Base-by-base conservation (phyloP, 2,113 vertebrate species). In the Myodes glareolus region DNA sequence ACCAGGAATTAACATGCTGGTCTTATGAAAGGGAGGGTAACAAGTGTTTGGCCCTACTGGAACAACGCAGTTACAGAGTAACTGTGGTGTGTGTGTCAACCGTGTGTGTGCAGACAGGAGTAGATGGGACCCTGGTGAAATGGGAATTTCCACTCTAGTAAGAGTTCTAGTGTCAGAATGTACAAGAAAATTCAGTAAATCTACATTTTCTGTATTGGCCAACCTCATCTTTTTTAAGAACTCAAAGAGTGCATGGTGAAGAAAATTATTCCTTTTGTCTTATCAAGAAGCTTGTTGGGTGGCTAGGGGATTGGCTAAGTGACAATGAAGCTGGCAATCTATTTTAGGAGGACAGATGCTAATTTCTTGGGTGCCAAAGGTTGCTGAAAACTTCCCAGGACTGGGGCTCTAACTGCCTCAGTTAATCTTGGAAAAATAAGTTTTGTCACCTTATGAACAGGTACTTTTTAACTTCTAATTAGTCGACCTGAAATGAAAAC, bases 401-500 rank as follows among this genome's bases (percentile, higher is more conserved):
- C 63, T 33, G 65, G 95, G 77, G 50, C 6, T 13, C 36, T 72
- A 58, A 45, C 73, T 2, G 27, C 42, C 76, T 70, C 50, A 3
- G 89, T 63, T 84, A n/a, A 67, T 68, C 90, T 92, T 89, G 80
- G 92, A 88, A 90, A 97, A 97, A 89, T 70, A 91, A 96, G 73
- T 87, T 94, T 92, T 94, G 86, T 91, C 93, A 67, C 91, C 73
- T 93, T 91, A 47, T n/a, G 77, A 91, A 76, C 82, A 72, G 16
- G 65, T 76, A 67, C 70, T 92, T 95, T 91, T 92, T 31, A 93
- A 93, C 82, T 95, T 95, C 67, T 96, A 92, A 91, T 96, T 96
- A 96, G 93, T 75, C 23, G 90, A 95, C 88, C 91, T 36, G 73
- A 90, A 87, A 89, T 81, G 81, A 92, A 90, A 88, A 39, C 55